Evolutionary conservation across 2,113 vertebrate species (phyloP).

Genomic region (Labeo catla): DNA sequence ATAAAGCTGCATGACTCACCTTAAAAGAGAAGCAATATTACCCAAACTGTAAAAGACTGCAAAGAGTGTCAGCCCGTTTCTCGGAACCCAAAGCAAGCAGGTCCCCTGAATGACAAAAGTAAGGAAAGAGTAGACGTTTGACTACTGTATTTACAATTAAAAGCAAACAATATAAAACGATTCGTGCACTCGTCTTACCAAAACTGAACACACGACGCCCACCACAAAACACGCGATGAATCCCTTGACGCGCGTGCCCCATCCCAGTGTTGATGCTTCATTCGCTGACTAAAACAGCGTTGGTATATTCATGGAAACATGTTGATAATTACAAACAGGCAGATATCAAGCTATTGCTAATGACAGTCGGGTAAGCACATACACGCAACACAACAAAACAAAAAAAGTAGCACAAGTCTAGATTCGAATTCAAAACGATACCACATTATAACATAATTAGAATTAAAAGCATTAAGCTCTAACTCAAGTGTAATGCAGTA

Average conservation of each 20-base stretch:
- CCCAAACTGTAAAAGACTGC: conserved; percentile 75
- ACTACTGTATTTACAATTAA: neutral
- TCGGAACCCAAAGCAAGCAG: conserved; percentile 75
- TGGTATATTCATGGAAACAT: neutral
- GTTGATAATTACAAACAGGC: neutral
- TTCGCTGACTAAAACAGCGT: conserved; percentile 65
- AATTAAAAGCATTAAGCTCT: neutral
- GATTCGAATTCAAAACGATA: neutral
- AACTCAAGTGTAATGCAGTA: neutral
- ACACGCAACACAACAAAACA: neutral
- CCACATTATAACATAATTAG: neutral
- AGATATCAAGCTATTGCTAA: neutral
- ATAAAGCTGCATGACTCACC: conserved; percentile 62
- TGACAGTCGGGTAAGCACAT: neutral
- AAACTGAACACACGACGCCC: conserved; percentile 68
- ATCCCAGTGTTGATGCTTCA: conserved; percentile 71
- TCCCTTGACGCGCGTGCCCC: conserved; percentile 75
- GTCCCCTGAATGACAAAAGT: conserved; percentile 62
- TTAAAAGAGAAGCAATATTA: conserved; percentile 73
- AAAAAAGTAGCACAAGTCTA: neutral
- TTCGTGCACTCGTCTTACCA: conserved; percentile 64
- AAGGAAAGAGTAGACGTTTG: neutral
- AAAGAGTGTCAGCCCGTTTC: conserved; percentile 68
- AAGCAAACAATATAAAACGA: neutral
- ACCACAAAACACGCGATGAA: conserved; percentile 72